Base-by-base conservation (phyloP, 2,797 vertebrate genomes). In the Emydoidea blandingii region DNA sequence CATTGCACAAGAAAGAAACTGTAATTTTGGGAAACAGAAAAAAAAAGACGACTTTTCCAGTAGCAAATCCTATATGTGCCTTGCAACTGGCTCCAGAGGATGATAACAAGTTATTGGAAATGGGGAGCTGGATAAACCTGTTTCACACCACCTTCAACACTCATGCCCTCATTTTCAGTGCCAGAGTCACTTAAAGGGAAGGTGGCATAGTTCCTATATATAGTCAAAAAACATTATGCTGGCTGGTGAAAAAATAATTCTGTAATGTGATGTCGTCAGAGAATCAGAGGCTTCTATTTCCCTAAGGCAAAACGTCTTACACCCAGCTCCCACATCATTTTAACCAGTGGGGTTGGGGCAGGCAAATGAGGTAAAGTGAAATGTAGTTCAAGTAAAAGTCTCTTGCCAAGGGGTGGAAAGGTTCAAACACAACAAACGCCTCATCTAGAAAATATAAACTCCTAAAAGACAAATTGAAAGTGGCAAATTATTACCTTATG, bases 401-500 rank as follows among this genome's bases (percentile, higher is more conserved):
- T 94, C 6, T 29, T 91, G 91, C 86, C 3, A 1, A 84, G 82
- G 93, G 91, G 72, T 80, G 54, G 87, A 91, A 94, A 93, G 89
- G 62, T 92, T 90, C 88, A 83, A 92, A 84, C 72, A 85, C 89
- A 92, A 83, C 82, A 93, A 83, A 90, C 0, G 0, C 78, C 86
- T 80, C 89, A 85, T 82, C 50, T 47, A 85, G 85, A 85, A 89
- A 94, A 82, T 0, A 0, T 52, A 87, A 93, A 94, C 88, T 86
- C 65, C 94, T 25, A 54, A 50, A 79, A 88, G 84, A 27, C 50
- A 18, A 85, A 82, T 12, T 94, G 91, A 96, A 95, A 94, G 52
- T 57, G 91, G 72, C 87, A 92, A 62, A 94, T 95, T 93, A 92
- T 82, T 90, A 83, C 89, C 78, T 94, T 74, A 76, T 81, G 91